These are phyloP conservation scores for Oxytorus armatus DNA, from an alignment of 2,888 invertebrate species.

Conservation along the genomic window DNA sequence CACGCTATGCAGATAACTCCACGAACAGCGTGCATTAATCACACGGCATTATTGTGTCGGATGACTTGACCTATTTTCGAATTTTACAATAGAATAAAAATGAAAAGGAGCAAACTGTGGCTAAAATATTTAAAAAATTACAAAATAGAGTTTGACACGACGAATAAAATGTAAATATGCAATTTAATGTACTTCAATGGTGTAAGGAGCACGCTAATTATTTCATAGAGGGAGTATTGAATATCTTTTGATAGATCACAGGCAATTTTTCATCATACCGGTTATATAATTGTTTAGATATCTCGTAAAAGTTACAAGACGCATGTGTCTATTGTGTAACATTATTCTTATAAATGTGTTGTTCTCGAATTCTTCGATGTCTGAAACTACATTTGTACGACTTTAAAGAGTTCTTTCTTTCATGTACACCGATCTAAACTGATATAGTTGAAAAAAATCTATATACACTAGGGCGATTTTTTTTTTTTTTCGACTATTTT, in stretches of 20 bases:
- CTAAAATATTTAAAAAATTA: no score
- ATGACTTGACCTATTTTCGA: slow-evolving; percentile 27
- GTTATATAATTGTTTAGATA: slow-evolving; percentile 15
- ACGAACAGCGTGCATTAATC: neutral
- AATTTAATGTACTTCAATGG: slow-evolving; percentile 35
- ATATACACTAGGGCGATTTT: no score
- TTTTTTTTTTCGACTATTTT: no score
- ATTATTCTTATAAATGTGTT: slow-evolving; percentile 7
- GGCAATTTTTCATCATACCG: neutral
- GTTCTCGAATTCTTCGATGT: slow-evolving; percentile 15
- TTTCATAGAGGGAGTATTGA: neutral
- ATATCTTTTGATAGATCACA: neutral
- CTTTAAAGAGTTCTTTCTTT: slow-evolving; percentile 26
- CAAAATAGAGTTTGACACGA: slow-evolving; percentile 16
- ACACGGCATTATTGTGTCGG: no score
- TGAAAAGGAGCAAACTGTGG: neutral
- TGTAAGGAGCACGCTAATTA: slow-evolving; percentile 8
- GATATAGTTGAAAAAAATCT: slow-evolving; percentile 13
- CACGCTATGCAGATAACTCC: neutral
- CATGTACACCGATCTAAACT: slow-evolving; percentile 12
- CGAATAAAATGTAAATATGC: slow-evolving; percentile 45
- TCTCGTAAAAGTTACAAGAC: slow-evolving; percentile 30
- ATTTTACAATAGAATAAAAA: slow-evolving; percentile 13
- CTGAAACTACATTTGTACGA: slow-evolving; percentile 6
- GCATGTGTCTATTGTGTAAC: slow-evolving; percentile 28